Conservation (phyloP, 2,113 vertebrate species). For the Ictidomys tridecemlineatus region DNA sequence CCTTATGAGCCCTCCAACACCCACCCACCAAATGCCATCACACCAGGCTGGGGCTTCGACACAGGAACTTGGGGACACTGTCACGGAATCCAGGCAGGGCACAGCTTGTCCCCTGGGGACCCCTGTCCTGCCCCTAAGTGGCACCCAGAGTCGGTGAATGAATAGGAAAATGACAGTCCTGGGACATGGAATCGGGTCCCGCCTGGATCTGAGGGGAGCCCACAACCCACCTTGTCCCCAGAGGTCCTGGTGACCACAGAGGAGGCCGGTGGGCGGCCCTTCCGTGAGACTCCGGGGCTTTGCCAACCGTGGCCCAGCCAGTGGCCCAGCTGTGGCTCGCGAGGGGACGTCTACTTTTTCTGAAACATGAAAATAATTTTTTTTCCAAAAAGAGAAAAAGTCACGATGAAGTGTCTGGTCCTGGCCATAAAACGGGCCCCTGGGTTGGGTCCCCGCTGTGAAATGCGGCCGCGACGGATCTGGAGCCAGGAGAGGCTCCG, state of each 20-base stretch:
- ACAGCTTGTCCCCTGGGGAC: neutral
- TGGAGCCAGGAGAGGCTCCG: slow-evolving; percentile 66
- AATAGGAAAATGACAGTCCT: neutral
- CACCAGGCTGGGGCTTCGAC: accelerated
- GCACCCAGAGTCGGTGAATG: neutral
- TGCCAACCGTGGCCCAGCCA: neutral
- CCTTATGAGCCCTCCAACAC: neutral
- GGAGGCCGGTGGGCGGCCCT: neutral
- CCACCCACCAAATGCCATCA: neutral
- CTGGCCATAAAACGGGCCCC: neutral
- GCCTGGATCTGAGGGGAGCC: neutral
- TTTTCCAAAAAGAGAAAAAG: neutral
- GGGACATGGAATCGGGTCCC: neutral
- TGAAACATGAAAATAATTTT: neutral
- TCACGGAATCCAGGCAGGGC: accelerated
- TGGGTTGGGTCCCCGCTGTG: slow-evolving; percentile 65
- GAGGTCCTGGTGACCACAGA: neutral
- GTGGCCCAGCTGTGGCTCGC: neutral
- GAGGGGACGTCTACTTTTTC: neutral
- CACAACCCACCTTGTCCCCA: neutral
- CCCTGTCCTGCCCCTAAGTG: neutral
- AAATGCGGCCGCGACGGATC: slow-evolving; percentile 62
- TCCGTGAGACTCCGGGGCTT: neutral
- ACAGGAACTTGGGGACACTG: neutral
- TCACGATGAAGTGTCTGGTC: neutral